Evolutionary conservation across 35 echinoderm and acorn worm genomes (phyloP), one percentile per base, ranked within the genome.

Genomic region (Patiria miniata): DNA sequence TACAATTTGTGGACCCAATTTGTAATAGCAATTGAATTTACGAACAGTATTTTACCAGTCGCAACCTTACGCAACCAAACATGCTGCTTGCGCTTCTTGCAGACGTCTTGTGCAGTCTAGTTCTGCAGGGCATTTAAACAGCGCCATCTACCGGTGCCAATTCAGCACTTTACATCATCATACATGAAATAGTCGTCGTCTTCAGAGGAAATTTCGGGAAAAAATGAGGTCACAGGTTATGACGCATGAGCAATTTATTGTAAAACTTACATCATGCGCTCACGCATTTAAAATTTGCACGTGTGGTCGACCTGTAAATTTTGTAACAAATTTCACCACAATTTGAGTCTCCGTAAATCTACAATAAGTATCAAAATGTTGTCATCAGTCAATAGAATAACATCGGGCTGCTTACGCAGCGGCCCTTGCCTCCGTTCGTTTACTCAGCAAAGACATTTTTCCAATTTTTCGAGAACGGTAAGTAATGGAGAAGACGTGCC

Each of bases 391-490:
- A 82, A 83, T 76, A 94, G 87, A 82, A 86, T 94, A 90, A 83
- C 87, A 61, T 79, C 92, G 39, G 85, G 83, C 77, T 94, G 93
- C 84, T 60, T 95, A 83, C 87, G 93, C 36, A 58, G 89, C 44
- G 90, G 55, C 82, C 81, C 93, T 34, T 91, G 83, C 65, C 21
- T 81, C 32, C 86, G 78, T 44, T 56, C 61, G 23, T 76, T 68
- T 37, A 77, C 78, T 9, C 83, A 95, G 30, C 93, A 91, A 32
- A 91, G 88, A 40, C 93, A 95, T 16, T 83, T 87, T 87, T 95
- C 89, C 8, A 91, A 78, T 58, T 83, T 91, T 83, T 79, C 86
- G 22, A 77, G 92, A 85, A 86, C 92, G 92, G 92, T 94, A 94
- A 89, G 81, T 26, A 1, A 9, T 15, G 82, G 5, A 37, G 28